Base-by-base conservation (phyloP, 2,888 invertebrate species). In the Agrochola circellaris region DNA sequence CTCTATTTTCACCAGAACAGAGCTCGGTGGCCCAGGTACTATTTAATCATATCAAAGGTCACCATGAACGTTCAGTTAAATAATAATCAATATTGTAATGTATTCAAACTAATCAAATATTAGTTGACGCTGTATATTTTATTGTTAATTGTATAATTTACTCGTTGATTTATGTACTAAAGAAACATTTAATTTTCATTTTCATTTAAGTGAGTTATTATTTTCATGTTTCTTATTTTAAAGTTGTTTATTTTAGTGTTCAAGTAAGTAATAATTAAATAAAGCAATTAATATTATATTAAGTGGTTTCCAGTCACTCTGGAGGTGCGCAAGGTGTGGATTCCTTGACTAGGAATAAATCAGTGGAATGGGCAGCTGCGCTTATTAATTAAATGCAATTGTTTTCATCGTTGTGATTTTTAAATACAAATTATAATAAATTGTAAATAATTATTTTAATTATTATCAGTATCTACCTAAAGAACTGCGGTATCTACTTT, bases 71-170 rank as follows among this genome's bases (percentile, higher is more conserved):
- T 30, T 17, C 13, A 74, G 62, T 73, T 51, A 73, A 68, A 38
- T 69, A 45, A 48, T 69, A 62, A 66, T 82, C n/a, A 60, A 66
- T 69, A 76, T 66, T 85, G 15, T 72, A 85, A 85, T 85, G 17
- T 72, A 83, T 77, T 77, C 72, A 61, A 69, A 5, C 38, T 58
- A 72, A 72, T 82, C 65, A 77, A 77, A 86, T 78, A 82, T 77
- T 85, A 66, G 78, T 86, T 83, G 82, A 54, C 77, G 45, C 77
- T 62, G 60, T 82, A 72, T 62, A 72, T 20, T 74, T 83, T 82
- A 77, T 48, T 62, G 61, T 82, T 72, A 61, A 73, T 56, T 70
- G 77, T 77, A 61, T 69, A 77, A 77, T 72, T n/a, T 42, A 69
- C 30, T 26, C 4, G 17, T 62, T 83, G 78, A 83, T 86, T 83